Conservation (phyloP, 2,888 invertebrate species). For the Odontocolon sp. region DNA sequence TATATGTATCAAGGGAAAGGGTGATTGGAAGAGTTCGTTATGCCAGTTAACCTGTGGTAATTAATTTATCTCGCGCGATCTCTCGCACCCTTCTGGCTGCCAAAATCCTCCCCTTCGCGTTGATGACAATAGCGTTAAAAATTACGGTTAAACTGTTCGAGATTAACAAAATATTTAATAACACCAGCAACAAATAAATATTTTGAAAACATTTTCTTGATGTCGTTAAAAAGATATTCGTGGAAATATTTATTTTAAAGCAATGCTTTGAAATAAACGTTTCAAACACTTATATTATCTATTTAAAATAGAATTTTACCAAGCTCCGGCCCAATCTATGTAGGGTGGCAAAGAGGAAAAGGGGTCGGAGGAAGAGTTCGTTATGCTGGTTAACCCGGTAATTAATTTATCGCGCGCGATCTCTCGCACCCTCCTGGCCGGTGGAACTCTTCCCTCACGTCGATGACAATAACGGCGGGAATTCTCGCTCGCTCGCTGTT, state of each 20-base stretch:
- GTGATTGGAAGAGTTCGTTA: constrained; percentile 64
- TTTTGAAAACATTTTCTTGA: no score
- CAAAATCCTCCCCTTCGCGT: constrained; percentile 47
- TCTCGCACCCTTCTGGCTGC: constrained; percentile 49
- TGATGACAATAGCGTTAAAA: constrained; percentile 60
- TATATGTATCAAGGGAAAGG: neutral
- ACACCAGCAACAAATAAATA: no score
- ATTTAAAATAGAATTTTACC: no score
- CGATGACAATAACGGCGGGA: constrained; percentile 60
- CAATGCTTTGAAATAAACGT: no score
- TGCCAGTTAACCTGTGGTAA: constrained; percentile 70
- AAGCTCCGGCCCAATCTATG: no score
- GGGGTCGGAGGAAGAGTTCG: constrained; percentile 60
- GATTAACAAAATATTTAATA: no score
- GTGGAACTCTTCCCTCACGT: constrained; percentile 47
- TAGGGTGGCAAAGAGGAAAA: neutral
- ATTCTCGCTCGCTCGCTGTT: constrained; percentile 22
- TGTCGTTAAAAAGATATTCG: no score
- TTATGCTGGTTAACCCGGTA: constrained; percentile 70
- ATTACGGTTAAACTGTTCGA: no score
- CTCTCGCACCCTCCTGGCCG: constrained; percentile 51
- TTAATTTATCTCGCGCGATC: constrained; percentile 65
- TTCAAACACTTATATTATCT: no score
- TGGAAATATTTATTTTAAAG: no score
- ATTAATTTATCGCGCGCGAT: constrained; percentile 66